Percentiles rank a stretch among this genome's conserved stretches.
Evolutionary conservation across 2,113 vertebrate species (phyloP).

Genomic region (Mormyrus iriodes): DNA sequence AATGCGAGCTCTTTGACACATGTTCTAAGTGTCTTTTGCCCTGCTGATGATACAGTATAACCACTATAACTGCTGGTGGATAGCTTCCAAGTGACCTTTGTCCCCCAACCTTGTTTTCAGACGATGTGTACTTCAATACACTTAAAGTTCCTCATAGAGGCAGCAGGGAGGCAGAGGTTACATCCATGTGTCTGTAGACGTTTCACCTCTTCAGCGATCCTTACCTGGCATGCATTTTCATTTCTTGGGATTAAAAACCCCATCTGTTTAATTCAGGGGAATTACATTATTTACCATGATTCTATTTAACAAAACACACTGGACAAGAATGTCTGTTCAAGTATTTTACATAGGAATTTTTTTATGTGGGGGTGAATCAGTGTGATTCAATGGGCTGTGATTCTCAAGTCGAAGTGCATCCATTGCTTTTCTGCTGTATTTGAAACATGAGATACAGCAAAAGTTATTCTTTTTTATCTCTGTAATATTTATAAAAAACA

Average conservation of each 20-base stretch:
- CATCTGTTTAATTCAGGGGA: background rate
- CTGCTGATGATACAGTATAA: constrained; percentile 26
- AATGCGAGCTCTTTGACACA: constrained; percentile 31
- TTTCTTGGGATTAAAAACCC: background rate
- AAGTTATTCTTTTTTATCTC: constrained; percentile 22
- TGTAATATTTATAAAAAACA: constrained; percentile 10
- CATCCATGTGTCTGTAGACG: background rate
- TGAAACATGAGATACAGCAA: constrained; percentile 15
- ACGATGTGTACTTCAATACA: constrained; percentile 24
- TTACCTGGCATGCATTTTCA: background rate
- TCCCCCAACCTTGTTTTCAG: constrained; percentile 20
- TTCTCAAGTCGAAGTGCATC: background rate
- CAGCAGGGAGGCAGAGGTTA: constrained; percentile 34
- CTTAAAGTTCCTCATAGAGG: background rate
- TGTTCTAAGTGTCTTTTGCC: constrained; percentile 40
- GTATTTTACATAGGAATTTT: background rate
- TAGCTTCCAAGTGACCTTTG: constrained; percentile 41
- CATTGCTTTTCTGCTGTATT: background rate
- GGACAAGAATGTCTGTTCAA: background rate
- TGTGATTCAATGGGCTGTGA: background rate
- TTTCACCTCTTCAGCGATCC: background rate
- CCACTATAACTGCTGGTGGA: constrained; percentile 33
- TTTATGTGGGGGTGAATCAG: background rate
- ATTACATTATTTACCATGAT: background rate
- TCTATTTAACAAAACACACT: background rate